These are phyloP conservation scores for Deilephila elpenor DNA, from an alignment of 2,888 invertebrate genomes.

Conservation along the genomic window DNA sequence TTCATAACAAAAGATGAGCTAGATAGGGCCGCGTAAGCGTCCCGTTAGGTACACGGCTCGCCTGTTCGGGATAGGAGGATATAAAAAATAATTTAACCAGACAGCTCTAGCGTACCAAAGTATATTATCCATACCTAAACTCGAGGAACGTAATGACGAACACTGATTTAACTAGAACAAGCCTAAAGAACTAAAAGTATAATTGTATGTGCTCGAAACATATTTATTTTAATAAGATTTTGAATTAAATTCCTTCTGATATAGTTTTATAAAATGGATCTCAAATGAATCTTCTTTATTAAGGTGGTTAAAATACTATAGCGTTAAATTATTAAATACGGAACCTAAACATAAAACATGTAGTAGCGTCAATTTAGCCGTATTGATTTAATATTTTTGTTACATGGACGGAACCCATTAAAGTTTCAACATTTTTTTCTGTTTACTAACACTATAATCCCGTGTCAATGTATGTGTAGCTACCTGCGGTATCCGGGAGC, in stretches of 20 bases:
- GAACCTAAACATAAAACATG: too few species aligned
- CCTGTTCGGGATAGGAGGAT: neutral
- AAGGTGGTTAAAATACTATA: too few species aligned
- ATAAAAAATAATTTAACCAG: conserved; percentile 20
- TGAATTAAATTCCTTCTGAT: too few species aligned
- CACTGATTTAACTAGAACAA: neutral
- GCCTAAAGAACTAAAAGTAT: too few species aligned
- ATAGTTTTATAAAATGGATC: too few species aligned
- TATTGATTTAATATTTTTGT: conserved; percentile 2
- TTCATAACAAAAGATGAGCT: conserved; percentile 24
- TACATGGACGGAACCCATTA: conserved; percentile 44
- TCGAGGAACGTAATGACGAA: neutral
- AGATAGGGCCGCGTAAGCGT: neutral
- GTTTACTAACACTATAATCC: conserved; percentile 59
- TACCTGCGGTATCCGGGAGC: conserved; percentile 79
- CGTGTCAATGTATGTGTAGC: conserved; percentile 69
- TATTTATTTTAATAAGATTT: too few species aligned
- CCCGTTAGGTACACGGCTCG: neutral
- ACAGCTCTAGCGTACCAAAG: neutral
- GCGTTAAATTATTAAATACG: too few species aligned
- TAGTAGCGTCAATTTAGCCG: too few species aligned
- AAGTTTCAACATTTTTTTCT: conserved; percentile 44
- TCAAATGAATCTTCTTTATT: too few species aligned
- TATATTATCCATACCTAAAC: too few species aligned
- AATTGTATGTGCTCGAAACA: too few species aligned